Conservation (phyloP, 1,140 invertebrate species). For the Atta colombica region DNA sequence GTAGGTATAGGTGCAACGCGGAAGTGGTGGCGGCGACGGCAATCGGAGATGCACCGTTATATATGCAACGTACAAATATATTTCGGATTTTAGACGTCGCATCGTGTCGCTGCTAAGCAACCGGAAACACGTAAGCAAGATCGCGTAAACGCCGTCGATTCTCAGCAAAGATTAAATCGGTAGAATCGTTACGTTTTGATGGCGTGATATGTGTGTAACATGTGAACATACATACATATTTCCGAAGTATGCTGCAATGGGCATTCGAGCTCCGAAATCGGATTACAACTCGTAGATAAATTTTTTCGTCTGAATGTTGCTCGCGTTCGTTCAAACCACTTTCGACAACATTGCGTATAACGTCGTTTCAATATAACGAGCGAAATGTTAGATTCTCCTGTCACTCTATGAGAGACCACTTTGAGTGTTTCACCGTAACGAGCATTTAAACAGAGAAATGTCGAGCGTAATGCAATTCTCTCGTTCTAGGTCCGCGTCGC, state of each 20-base stretch:
- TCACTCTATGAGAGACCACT: constrained; percentile 49
- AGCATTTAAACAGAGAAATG: constrained; percentile 65
- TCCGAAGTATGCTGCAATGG: background rate
- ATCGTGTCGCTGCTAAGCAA: background rate
- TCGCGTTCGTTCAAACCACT: constrained; percentile 1
- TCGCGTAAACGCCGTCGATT: background rate
- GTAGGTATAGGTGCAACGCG: constrained; percentile 49
- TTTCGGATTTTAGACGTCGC: constrained; percentile 33
- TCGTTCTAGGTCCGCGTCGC: constrained; percentile 55
- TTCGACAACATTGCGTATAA: constrained; percentile 42
- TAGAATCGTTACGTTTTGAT: background rate
- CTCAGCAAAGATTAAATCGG: background rate
- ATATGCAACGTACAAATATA: background rate
- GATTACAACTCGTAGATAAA: constrained; percentile 22
- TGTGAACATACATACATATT: background rate
- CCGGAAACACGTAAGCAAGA: constrained; percentile 9
- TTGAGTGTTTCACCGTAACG: constrained; percentile 59
- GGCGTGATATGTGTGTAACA: background rate
- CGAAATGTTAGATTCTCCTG: constrained; percentile 49
- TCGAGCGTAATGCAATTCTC: constrained; percentile 64
- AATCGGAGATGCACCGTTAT: constrained; percentile 31
- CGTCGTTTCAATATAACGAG: constrained; percentile 46
- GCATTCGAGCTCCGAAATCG: constrained; percentile 4
- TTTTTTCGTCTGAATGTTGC: constrained; percentile 5
- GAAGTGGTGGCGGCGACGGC: constrained; percentile 23